Evolutionary conservation across 2,113 vertebrate genomes (phyloP).

Genomic region (Sclerurus mexicanus): DNA sequence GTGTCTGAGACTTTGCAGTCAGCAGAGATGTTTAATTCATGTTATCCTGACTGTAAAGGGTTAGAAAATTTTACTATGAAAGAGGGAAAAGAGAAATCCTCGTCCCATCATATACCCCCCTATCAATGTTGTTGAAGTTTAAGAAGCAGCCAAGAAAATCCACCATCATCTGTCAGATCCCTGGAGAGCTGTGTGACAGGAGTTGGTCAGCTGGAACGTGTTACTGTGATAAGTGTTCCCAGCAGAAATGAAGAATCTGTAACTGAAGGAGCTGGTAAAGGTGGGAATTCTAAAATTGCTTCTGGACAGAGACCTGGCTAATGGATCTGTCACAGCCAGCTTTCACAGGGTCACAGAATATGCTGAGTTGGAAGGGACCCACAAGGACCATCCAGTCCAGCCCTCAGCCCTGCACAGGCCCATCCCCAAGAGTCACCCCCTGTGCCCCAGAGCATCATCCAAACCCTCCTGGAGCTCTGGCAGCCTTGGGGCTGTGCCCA

Average conservation of each 20-base stretch:
- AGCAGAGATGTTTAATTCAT: not conserved
- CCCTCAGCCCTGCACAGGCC: not conserved
- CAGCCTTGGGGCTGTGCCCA: not conserved
- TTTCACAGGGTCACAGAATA: not conserved
- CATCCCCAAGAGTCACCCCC: not conserved
- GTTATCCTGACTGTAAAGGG: not conserved
- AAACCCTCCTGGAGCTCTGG: not conserved
- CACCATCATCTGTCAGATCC: not conserved
- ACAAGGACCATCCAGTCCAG: not conserved
- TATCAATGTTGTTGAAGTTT: not conserved
- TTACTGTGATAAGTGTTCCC: not conserved
- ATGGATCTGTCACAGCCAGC: not conserved
- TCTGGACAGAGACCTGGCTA: not conserved
- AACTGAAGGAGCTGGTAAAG: not conserved
- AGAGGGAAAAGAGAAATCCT: not conserved
- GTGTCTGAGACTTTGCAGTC: not conserved
- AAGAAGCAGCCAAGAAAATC: not conserved
- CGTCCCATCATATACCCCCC: accelerated
- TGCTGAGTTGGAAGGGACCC: not conserved
- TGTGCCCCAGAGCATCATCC: not conserved
- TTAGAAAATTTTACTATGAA: not conserved
- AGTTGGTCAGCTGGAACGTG: not conserved
- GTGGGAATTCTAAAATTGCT: not conserved
- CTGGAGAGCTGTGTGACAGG: not conserved
- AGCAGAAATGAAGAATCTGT: not conserved